Evolutionary conservation across 2,888 invertebrate genomes (phyloP), one percentile per base, ranked within the genome.

Genomic region (Polydrusus tereticollis): DNA sequence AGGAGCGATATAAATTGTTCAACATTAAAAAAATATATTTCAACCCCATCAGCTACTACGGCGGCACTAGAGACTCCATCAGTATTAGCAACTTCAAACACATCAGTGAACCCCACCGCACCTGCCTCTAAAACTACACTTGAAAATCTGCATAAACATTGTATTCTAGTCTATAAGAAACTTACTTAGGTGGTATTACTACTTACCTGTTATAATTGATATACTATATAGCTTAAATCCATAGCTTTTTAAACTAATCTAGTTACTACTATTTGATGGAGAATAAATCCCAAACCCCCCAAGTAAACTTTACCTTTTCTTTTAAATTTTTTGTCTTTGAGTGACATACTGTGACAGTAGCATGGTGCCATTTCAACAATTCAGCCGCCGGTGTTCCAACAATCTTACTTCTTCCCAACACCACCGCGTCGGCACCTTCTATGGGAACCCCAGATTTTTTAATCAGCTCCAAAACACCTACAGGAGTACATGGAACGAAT

Each of bases 311-410:
- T 68, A 95, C 95, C 82, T 93, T 89, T 84, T 90, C 89, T 66
- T 90, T 89, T 72, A 98, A 86, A 85, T 97, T 90, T 81, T 90
- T 91, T 0, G 99, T 99, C 86, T 92, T 94, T 0, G 99, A 98
- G 86, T 99, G 99, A 81, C 99, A 99, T 38, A 97, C 91, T 0
- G 99, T 99, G 2, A 98, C 98, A 0, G 99, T 99, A 0, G 97
- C 98, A 85, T 99, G 90, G 78, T 96, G 91, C 98, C 98, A 99
- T 85, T 97, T 95, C 38, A 99, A 89, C 29, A 99, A 88, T 85
- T 98, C 97, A 0, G 98, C 90, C 75, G 94, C 94, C 0, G 99
- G 99, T 0, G 97, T 95, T 47, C 99, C 99, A 1, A 99, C 98
- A 82, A 99, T 99, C 86, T 98, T 97, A 84, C 98, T 98, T 78